Conservation (phyloP, 2,888 invertebrate species). For the Ceramica pisi region DNA sequence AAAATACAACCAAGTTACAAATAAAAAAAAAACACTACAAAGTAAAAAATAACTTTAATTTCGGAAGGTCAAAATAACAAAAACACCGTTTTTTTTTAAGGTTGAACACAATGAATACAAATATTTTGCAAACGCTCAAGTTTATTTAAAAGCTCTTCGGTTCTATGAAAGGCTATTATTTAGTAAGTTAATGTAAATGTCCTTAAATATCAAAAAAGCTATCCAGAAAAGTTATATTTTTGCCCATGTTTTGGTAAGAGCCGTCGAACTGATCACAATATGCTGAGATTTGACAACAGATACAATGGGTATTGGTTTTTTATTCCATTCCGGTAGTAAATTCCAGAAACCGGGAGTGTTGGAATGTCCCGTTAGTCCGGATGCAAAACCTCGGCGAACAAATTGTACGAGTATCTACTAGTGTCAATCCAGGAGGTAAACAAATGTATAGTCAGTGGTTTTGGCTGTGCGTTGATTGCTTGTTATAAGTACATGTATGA, state of each 20-base stretch:
- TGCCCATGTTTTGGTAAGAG: neutral
- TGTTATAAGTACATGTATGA: no score
- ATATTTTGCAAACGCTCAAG: no score
- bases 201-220: neutral
- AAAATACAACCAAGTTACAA: no score
- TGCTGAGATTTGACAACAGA: neutral
- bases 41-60: no score
- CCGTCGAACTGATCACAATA: neutral
- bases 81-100: no score
- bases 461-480: no score
- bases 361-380: neutral
- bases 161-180: no score
- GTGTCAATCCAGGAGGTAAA: slow-evolving; percentile 1
- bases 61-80: no score
- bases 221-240: neutral
- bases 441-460: slow-evolving; percentile 3
- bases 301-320: slow-evolving; percentile 6
- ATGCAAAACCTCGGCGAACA: neutral
- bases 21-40: no score
- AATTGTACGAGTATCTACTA: slow-evolving; percentile 19
- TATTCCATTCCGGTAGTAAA: neutral
- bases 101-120: no score
- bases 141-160: no score
- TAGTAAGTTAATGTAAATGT: no score
- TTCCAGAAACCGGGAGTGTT: neutral